Conservation (phyloP, 1,140 invertebrate genomes). For the Dendrolimus kikuchii region DNA sequence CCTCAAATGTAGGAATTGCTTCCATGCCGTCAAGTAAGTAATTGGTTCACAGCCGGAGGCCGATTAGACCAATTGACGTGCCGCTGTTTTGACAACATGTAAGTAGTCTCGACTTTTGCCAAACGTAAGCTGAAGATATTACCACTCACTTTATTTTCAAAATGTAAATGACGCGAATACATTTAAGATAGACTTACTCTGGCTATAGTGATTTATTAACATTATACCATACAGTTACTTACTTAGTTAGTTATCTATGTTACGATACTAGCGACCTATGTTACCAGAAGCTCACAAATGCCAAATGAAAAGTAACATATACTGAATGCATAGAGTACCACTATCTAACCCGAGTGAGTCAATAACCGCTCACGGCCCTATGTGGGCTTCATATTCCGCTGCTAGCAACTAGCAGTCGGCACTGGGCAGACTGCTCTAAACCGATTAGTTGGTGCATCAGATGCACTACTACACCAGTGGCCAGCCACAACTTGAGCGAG, state of each 20-base stretch:
- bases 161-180: background rate
- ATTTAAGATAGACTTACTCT: too few species aligned
- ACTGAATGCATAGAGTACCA: conserved; percentile 5
- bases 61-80: conserved; percentile 68
- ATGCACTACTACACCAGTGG: conserved; percentile 4
- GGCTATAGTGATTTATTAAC: too few species aligned
- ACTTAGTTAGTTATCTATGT: too few species aligned
- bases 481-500: conserved; percentile 7
- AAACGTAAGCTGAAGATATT: background rate
- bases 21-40: conserved; percentile 68
- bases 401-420: conserved; percentile 7
- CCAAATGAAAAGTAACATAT: background rate
- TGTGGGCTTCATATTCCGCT: conserved; percentile 8
- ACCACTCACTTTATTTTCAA: background rate
- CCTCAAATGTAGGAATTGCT: conserved; percentile 68
- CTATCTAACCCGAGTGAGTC: conserved; percentile 11
- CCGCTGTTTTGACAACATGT: conserved; percentile 67
- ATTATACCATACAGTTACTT: too few species aligned
- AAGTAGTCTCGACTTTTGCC: conserved; percentile 8
- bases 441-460: conserved; percentile 1
- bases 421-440: conserved; percentile 5
- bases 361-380: conserved; percentile 16
- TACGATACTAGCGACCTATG: too few species aligned
- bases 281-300: background rate
- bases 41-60: conserved; percentile 63